Conservation (phyloP, 2,797 vertebrate genomes). For the Pseudocheirus occidentalis region DNA sequence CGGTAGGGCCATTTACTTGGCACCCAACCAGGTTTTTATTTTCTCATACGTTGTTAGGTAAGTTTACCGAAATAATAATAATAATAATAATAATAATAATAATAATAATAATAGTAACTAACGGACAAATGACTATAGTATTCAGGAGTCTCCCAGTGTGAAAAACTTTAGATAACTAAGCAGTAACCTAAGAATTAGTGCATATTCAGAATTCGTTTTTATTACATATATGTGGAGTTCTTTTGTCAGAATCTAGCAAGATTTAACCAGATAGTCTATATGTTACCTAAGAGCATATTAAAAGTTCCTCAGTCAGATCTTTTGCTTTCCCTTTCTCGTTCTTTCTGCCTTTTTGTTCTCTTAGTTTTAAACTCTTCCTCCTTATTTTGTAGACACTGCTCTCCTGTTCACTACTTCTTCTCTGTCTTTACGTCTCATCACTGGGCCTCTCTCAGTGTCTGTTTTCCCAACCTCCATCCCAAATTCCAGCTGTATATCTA, state of each 20-base stretch:
- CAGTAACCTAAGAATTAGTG: slow-evolving; percentile 54
- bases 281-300: slow-evolving; percentile 77
- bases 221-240: slow-evolving; percentile 43
- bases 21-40: slow-evolving; percentile 23
- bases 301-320: slow-evolving; percentile 78
- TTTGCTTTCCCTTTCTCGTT: slow-evolving; percentile 83
- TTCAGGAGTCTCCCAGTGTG: background rate
- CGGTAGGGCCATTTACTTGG: slow-evolving; percentile 45
- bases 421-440: slow-evolving; percentile 99
- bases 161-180: slow-evolving; percentile 43
- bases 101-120: background rate
- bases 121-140: background rate
- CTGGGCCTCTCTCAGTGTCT: slow-evolving; percentile 99
- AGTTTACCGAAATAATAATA: slow-evolving; percentile 34
- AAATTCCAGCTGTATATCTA: slow-evolving; percentile 99
- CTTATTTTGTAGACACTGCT: slow-evolving; percentile 99
- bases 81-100: background rate
- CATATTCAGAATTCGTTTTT: slow-evolving; percentile 64
- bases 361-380: slow-evolving; percentile 88
- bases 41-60: slow-evolving; percentile 36
- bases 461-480: slow-evolving; percentile 99
- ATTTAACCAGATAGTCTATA: slow-evolving; percentile 73
- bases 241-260: slow-evolving; percentile 73
- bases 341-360: slow-evolving; percentile 85
- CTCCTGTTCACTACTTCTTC: slow-evolving; percentile 99